phyloP scores from a whole-genome alignment of 2,797 vertebrate species.

The Bradypus variegatus region DNA sequence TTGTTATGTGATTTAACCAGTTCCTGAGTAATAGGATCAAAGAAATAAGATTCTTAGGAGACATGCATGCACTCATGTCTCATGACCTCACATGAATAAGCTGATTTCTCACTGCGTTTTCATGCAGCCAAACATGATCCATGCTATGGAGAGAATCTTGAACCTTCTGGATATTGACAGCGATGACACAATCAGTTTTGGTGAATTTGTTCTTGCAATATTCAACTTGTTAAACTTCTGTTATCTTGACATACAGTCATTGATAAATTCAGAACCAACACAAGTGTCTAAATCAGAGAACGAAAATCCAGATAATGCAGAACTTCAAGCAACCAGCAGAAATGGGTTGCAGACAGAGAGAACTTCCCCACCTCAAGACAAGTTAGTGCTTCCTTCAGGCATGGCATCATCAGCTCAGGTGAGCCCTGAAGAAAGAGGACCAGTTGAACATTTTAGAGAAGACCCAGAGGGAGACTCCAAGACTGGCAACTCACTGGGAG shows the following conservation, averaged over 20 bases:
- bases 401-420: neutral
- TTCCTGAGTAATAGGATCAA: neutral
- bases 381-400: neutral
- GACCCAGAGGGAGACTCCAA: neutral
- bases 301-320: neutral
- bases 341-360: neutral
- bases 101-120: constrained; percentile 31
- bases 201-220: constrained; percentile 54
- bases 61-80: neutral
- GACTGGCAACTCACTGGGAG: neutral
- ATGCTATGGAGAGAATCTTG: constrained; percentile 42
- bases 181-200: constrained; percentile 37
- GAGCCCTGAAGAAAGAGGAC: neutral
- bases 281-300: constrained; percentile 5
- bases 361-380: neutral
- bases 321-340: neutral
- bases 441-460: neutral
- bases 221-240: constrained; percentile 45
- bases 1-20: neutral
- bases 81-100: neutral
- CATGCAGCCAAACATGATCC: constrained; percentile 38
- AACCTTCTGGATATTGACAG: constrained; percentile 36
- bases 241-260: constrained; percentile 15
- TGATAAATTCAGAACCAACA: constrained; percentile 23
- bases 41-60: neutral